Conservation (phyloP, 2,888 invertebrate genomes). For the Cybosia mesomella region DNA sequence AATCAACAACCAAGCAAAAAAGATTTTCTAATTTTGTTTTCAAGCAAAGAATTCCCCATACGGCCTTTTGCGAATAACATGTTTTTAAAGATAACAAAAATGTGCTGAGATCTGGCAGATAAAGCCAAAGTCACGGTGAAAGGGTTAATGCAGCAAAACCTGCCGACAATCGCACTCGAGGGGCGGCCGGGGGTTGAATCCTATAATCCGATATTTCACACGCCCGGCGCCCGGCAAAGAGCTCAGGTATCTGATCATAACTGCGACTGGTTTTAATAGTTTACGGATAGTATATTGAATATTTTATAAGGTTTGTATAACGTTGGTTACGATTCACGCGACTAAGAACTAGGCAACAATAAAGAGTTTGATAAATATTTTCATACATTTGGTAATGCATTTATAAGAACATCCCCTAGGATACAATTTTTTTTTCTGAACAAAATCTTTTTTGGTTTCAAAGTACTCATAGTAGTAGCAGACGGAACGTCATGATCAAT, state of each 20-base stretch:
- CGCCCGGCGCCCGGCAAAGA: constrained; percentile 33
- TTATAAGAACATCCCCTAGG: no score
- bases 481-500: no score
- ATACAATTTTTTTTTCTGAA: neutral
- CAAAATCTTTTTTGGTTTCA: neutral
- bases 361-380: no score
- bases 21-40: constrained; percentile 27
- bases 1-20: neutral
- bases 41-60: constrained; percentile 28
- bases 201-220: constrained; percentile 64
- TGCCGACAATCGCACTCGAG: constrained; percentile 66
- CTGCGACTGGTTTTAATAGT: constrained; percentile 35
- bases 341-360: neutral
- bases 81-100: constrained; percentile 43
- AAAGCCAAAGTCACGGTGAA: constrained; percentile 61
- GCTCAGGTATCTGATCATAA: constrained; percentile 44
- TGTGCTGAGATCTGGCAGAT: constrained; percentile 39
- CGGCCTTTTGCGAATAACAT: constrained; percentile 22
- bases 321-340: neutral
- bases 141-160: constrained; percentile 73
- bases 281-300: constrained; percentile 27
- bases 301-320: constrained; percentile 10
- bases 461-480: neutral
- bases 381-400: no score
- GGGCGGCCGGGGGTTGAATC: constrained; percentile 54